Evolutionary conservation across 2,888 invertebrate species (phyloP).

Genomic region (Crioceris asparagi): DNA sequence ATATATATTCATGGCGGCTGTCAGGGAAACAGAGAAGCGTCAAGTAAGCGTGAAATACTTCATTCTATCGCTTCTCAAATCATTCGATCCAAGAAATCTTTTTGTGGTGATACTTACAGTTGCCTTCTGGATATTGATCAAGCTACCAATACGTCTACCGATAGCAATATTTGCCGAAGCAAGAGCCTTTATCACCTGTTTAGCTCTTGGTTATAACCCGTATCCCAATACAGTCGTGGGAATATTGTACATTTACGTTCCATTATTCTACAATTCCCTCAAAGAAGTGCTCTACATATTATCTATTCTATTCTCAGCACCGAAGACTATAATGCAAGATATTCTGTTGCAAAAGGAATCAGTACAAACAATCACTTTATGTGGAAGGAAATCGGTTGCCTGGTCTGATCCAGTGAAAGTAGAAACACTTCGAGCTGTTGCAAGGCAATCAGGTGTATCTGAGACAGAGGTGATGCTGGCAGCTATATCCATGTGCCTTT

Average conservation of each 20-base stretch:
- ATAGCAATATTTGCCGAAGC: constrained; percentile 36
- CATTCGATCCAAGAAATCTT: constrained; percentile 39
- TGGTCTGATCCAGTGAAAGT: constrained; percentile 58
- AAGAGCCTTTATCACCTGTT: constrained; percentile 34
- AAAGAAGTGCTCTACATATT: constrained; percentile 38
- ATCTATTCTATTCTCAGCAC: constrained; percentile 39
- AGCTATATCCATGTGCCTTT: constrained; percentile 52
- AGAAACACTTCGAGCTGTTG: constrained; percentile 46
- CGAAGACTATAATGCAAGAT: constrained; percentile 46
- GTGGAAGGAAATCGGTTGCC: constrained; percentile 60
- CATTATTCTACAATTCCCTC: constrained; percentile 36
- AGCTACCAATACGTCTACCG: constrained; percentile 32
- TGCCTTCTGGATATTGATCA: constrained; percentile 5
- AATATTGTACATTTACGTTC: constrained; percentile 37
- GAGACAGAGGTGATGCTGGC: constrained; percentile 54
- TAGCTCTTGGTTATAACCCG: constrained; percentile 31
- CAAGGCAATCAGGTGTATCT: constrained; percentile 48
- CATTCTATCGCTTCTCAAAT: constrained; percentile 33
- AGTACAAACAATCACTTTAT: constrained; percentile 52
- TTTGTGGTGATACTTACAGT: constrained; percentile 31
- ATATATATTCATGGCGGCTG: constrained; percentile 35
- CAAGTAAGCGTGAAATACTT: constrained; percentile 27
- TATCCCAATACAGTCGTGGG: constrained; percentile 34
- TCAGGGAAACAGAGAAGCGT: constrained; percentile 30
- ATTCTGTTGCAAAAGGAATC: constrained; percentile 45